Percentiles rank a stretch among this genome's conserved stretches.
Conservation (phyloP, 2,888 invertebrate genomes). For the Poecilobothrus nobilitatus region DNA sequence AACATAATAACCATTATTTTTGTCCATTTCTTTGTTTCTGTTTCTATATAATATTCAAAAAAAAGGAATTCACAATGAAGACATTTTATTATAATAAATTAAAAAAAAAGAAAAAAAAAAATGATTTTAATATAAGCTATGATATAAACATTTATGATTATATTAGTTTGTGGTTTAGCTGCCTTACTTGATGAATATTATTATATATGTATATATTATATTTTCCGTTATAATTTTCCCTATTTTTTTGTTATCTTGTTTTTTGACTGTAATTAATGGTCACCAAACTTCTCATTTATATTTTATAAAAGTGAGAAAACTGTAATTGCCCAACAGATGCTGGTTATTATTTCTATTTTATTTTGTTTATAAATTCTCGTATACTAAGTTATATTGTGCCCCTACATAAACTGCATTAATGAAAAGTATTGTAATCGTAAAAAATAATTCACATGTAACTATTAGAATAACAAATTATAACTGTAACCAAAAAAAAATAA, state of each 20-base stretch:
- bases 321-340: not conserved
- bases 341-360: not conserved
- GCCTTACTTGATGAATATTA: not conserved
- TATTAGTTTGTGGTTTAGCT: not conserved
- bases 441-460: no score
- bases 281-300: not conserved
- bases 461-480: no score
- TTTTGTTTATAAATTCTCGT: not conserved
- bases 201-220: not conserved
- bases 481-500: no score
- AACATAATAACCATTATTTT: no score
- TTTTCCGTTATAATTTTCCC: not conserved
- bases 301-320: not conserved
- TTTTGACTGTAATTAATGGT: constrained; percentile 6
- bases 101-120: not conserved
- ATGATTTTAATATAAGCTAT: not conserved
- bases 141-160: not conserved
- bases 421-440: no score
- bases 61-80: no score
- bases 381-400: no score
- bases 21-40: no score
- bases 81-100: no score
- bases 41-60: no score
- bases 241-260: not conserved
- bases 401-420: no score